phyloP scores from a whole-genome alignment of 2,113 vertebrate species.

The Phalacrocorax pelagicus region DNA sequence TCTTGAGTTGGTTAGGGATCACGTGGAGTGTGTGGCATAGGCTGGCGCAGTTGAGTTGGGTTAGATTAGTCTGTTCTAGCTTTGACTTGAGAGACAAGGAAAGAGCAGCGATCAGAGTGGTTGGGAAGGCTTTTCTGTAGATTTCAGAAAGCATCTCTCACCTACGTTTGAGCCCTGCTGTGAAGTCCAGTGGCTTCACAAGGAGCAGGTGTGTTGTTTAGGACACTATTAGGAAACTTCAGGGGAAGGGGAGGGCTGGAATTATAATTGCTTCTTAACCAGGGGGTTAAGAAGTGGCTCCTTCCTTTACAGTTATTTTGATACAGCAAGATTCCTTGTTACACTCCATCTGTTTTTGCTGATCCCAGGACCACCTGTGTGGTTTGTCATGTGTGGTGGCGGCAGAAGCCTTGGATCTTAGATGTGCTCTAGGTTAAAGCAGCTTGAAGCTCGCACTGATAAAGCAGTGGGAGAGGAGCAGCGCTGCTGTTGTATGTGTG shows the following conservation, averaged over 20 bases:
- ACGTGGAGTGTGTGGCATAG: neutral
- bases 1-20: neutral
- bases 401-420: neutral
- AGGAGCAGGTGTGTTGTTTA: neutral
- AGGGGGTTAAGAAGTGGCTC: neutral
- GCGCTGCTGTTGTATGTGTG: rapidly evolving
- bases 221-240: neutral
- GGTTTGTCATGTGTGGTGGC: neutral
- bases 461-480: neutral
- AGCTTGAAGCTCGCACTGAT: neutral
- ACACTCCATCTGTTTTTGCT: neutral
- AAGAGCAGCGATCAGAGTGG: neutral
- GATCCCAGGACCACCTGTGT: neutral
- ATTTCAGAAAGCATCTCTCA: neutral
- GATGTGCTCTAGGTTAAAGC: neutral
- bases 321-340: neutral
- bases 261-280: neutral
- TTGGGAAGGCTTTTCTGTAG: neutral
- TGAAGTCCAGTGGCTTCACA: neutral
- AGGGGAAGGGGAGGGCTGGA: neutral
- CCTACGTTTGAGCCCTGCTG: neutral
- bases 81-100: neutral
- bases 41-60: neutral
- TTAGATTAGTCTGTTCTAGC: neutral
- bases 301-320: neutral